Base-by-base conservation (phyloP, 2,113 vertebrate species). In the Poicephalus meyeri region DNA sequence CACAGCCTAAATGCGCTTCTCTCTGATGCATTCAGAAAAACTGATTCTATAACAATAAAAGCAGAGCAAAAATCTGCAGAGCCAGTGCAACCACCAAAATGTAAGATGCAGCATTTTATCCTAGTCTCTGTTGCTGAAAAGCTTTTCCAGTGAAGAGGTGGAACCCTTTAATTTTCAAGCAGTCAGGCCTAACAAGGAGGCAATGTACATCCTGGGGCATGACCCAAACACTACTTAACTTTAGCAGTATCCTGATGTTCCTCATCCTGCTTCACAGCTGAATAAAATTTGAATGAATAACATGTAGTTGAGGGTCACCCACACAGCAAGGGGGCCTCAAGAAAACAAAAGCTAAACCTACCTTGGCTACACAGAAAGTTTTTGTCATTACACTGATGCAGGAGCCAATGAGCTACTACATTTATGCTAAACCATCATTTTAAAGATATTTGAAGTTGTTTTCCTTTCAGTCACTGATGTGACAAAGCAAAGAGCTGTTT, bases 181-280 rank as follows among this genome's bases (percentile, higher is more conserved):
- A 41, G 47, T 24, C 26, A 65, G 55, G 35, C 53, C 53, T 41
- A 63, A 28, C 2, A 1, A 71, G 41, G 65, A 47, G 58, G 18
- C 63, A 49, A 11, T 46, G 16, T 50, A 55, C 35, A 16, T n/a
- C 0, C 0, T 2, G 21, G 24, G 65, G 2, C 31, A 49, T 2
- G 6, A 65, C 46, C 3, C 28, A 41, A 50, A 23, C 11, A 14
- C 46, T 28, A 47, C n/a, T 74, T 9, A 33, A 60, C 8, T 56
- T 41, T 5, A 18, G 13, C 50, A 28, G 16, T 20, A 53, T 10
- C 11, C 11, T 3, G 1, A 12, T 23, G 13, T 6, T 46, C 39
- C 33, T 88, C 3, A 0, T 60, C 35, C 49, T 49, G 33, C 41
- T 35, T 61, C 72, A 52, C 44, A 73, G 58, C 53, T 26, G 47